Percentiles rank a stretch among this genome's conserved stretches.
phyloP scores from a whole-genome alignment of 37 sponge, comb jelly and placozoan species.

The Agelas oroides region DNA sequence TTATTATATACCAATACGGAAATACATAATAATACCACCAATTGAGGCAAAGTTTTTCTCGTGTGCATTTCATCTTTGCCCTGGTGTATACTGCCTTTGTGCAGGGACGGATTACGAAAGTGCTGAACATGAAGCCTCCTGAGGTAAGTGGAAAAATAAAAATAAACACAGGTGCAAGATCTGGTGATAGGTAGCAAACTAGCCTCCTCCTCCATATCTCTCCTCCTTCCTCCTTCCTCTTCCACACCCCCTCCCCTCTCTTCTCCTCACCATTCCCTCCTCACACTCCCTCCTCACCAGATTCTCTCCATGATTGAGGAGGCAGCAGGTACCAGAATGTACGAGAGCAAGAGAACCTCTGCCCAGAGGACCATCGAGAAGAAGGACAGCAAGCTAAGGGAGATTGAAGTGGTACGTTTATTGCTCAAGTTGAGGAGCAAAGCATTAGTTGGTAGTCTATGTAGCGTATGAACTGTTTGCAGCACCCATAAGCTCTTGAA shows the following conservation, averaged over 20 bases:
- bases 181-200: no score
- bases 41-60: no score
- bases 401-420: slow-evolving; percentile 86
- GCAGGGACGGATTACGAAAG: slow-evolving; percentile 90
- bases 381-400: slow-evolving; percentile 94
- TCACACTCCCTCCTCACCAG: slow-evolving; percentile 15
- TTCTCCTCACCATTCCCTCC: background rate
- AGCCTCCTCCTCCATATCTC: background rate
- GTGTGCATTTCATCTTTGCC: no score
- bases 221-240: background rate
- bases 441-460: no score
- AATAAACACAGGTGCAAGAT: no score
- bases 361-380: slow-evolving; percentile 98
- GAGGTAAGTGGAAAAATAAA: slow-evolving; percentile 60
- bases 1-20: no score
- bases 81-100: background rate
- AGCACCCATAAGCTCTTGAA: no score
- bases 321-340: slow-evolving; percentile 98
- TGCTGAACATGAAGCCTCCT: slow-evolving; percentile 98
- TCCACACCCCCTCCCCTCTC: background rate
- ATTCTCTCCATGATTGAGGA: slow-evolving; percentile 98
- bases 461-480: no score
- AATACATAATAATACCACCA: no score
- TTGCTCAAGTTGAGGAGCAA: no score
- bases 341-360: slow-evolving; percentile 94